These are phyloP conservation scores for Orestias chungarensis DNA, from an alignment of 2,797 vertebrate genomes.

Conservation along the genomic window DNA sequence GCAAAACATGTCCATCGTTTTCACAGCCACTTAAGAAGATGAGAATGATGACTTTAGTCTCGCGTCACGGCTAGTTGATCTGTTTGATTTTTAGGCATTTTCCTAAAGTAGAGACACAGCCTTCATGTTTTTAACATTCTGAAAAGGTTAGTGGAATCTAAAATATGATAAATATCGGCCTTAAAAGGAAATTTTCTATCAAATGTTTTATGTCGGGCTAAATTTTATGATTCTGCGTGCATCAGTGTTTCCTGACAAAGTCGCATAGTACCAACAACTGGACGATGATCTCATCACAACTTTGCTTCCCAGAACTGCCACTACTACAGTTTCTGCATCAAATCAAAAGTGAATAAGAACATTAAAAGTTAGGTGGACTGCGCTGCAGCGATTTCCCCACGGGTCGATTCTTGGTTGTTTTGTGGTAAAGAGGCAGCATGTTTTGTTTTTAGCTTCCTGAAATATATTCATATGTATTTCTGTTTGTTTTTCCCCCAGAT, in stretches of 20 bases:
- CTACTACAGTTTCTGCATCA: neutral
- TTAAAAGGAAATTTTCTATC: too few relatives aligned
- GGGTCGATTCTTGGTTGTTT: constrained; percentile 12
- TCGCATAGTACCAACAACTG: neutral
- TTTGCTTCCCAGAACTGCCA: neutral
- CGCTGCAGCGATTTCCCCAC: constrained; percentile 3
- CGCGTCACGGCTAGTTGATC: too few relatives aligned
- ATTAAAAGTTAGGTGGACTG: neutral
- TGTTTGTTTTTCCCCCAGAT: constrained; percentile 76
- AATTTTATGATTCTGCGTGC: neutral
- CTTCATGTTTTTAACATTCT: too few relatives aligned
- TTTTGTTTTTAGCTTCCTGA: neutral
- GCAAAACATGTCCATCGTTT: too few relatives aligned
- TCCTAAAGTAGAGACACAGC: too few relatives aligned
- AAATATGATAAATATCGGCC: too few relatives aligned
- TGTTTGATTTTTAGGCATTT: too few relatives aligned
- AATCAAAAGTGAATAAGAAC: neutral
- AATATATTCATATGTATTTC: neutral
- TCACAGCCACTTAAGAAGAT: too few relatives aligned
- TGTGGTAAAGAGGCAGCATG: constrained; percentile 8
- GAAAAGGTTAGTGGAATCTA: too few relatives aligned
- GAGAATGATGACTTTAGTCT: too few relatives aligned
- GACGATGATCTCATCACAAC: neutral
- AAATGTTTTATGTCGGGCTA: too few relatives aligned
- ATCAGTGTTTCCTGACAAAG: neutral